Base-by-base conservation (phyloP, 2,113 vertebrate genomes). In the Catharus minimus region DNA sequence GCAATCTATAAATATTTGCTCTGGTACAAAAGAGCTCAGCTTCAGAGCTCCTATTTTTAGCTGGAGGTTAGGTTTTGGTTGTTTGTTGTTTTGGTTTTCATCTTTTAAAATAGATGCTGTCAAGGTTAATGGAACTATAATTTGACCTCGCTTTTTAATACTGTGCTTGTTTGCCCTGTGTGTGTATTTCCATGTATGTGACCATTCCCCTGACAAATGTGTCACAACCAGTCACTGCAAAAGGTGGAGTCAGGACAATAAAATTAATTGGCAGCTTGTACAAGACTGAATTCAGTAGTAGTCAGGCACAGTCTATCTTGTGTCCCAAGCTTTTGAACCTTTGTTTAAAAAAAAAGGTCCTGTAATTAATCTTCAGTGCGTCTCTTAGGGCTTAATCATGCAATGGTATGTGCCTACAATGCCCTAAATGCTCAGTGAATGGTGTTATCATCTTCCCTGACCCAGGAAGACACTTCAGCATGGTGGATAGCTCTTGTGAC, bases 401-500 rank as follows among this genome's bases (percentile, higher is more conserved):
- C 5, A 1, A 36, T 75, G 46, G 58, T 46, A 47, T 58, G 26
- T 84, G 58, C 38, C 50, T 53, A 1, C 36, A 5, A 39, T 90
- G 95, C 49, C 88, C 90, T 93, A 53, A 92, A 95, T 89, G 69
- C 55, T 84, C 88, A 73, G n/a, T 81, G 86, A 88, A 79, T 60
- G 57, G 53, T 56, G 57, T 72, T 55, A 83, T n/a, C 44, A 18
- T 69, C 72, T 93, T 43, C 49, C 44, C 53, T 61, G 72, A 57
- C 57, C 83, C 57, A 95, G 24, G 23, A 46, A 75, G 47, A 49
- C 1, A 2, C 69, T 71, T 58, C 5, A 73, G 36, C 0, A 0
- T 26, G 27, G 13, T 33, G 11, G 22, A 38, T 49, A 22, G 49
- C 32, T 83, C 75, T 38, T 33, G 43, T 85, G 89, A 56, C 72